phyloP scores from a whole-genome alignment of 2,797 vertebrate species.

The Leuciscus waleckii region DNA sequence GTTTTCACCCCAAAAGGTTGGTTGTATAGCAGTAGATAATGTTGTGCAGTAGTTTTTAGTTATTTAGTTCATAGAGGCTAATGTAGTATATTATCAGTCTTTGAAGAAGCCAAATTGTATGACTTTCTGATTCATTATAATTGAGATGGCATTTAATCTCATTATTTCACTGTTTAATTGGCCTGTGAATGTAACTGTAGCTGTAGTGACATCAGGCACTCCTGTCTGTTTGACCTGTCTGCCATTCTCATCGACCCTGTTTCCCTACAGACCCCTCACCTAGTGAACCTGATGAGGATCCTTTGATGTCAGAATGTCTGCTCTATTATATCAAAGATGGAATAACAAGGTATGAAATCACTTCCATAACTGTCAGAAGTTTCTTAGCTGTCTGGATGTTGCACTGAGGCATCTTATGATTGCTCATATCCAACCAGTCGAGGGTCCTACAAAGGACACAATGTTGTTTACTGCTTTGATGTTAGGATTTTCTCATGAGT shows the following conservation, averaged over 20 bases:
- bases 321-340: slow-evolving; percentile 99
- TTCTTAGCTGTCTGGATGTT: slow-evolving; percentile 12
- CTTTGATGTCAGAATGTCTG: slow-evolving; percentile 98
- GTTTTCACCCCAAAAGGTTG: slow-evolving; percentile 95
- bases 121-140: not conserved
- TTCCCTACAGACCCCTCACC: slow-evolving; percentile 90
- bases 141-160: not conserved
- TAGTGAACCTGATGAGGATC: slow-evolving; percentile 99
- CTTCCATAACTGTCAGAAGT: slow-evolving; percentile 21
- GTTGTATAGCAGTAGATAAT: slow-evolving; percentile 69
- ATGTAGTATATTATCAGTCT: not conserved
- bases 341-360: slow-evolving; percentile 87
- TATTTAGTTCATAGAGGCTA: not conserved
- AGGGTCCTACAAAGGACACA: not conserved
- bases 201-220: not conserved
- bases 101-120: not conserved
- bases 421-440: not conserved
- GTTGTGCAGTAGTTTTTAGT: slow-evolving; percentile 51
- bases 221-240: not conserved
- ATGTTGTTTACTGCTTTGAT: slow-evolving; percentile 9
- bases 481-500: not conserved
- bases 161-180: not conserved
- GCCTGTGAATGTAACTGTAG: not conserved
- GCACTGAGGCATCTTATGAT: slow-evolving; percentile 23
- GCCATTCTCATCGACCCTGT: slow-evolving; percentile 28